Evolutionary conservation across 2,113 vertebrate species (phyloP).

Genomic region (Pituophis catenifer): DNA sequence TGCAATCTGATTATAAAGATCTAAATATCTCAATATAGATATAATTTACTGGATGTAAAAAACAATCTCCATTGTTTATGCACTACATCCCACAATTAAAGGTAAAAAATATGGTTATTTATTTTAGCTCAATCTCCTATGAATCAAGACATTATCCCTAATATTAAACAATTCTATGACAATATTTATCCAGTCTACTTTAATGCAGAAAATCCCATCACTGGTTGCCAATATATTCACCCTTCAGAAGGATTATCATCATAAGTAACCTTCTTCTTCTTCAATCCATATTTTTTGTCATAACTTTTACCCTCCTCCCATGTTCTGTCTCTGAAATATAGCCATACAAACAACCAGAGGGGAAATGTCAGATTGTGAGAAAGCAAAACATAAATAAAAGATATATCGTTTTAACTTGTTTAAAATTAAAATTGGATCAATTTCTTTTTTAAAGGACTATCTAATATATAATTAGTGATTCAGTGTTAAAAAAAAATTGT

Average conservation of each 20-base stretch:
- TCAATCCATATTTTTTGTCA: neutral
- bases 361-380: neutral
- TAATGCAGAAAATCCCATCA: neutral
- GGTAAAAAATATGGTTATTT: neutral
- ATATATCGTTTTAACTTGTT: neutral
- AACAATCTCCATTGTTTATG: neutral
- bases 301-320: neutral
- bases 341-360: neutral
- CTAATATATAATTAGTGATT: neutral
- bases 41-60: neutral
- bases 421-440: neutral
- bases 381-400: neutral
- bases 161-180: neutral
- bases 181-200: slow-evolving; percentile 1
- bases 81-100: neutral
- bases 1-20: neutral
- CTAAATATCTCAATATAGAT: neutral
- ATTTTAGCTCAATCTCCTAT: neutral
- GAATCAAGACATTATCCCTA: neutral
- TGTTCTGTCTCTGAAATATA: neutral
- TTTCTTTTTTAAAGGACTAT: neutral
- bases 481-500: neutral
- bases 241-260: neutral
- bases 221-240: slow-evolving; percentile 2
- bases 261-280: slow-evolving; percentile 6